These are phyloP conservation scores for Melanostoma scalare DNA, from an alignment of 2,888 invertebrate species.

Conservation along the genomic window DNA sequence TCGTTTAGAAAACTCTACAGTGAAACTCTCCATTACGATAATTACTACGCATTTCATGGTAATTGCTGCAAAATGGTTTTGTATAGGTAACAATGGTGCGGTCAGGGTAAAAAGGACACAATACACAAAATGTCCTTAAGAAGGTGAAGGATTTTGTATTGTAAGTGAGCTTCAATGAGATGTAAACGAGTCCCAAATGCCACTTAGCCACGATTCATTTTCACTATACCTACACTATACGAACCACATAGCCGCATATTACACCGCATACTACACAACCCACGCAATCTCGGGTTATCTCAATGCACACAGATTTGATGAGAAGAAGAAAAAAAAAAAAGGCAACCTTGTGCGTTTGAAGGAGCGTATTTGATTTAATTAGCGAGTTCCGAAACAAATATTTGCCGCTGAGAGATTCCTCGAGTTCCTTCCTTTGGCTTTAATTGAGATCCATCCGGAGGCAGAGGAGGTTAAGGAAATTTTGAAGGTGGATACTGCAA, in stretches of 20 bases:
- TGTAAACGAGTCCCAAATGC: constrained; percentile 17
- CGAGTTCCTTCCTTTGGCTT: constrained; percentile 37
- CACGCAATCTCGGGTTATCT: background rate
- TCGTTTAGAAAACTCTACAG: constrained; percentile 57
- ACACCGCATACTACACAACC: background rate
- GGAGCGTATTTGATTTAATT: constrained; percentile 66
- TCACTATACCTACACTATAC: constrained; percentile 15
- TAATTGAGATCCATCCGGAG: constrained; percentile 63
- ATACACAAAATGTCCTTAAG: constrained; percentile 51
- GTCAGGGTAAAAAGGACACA: constrained; percentile 51
- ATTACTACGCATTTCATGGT: constrained; percentile 61
- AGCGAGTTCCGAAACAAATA: constrained; percentile 70
- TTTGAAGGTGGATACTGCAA: constrained; percentile 12
- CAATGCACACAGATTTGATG: background rate
- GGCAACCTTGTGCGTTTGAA: constrained; percentile 4
- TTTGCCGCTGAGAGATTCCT: constrained; percentile 50
- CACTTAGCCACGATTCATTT: constrained; percentile 17
- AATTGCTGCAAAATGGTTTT: constrained; percentile 39
- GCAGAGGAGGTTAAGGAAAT: background rate
- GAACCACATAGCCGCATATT: background rate
- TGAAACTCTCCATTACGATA: constrained; percentile 63
- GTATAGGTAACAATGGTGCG: constrained; percentile 13
- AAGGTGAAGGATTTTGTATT: constrained; percentile 29
- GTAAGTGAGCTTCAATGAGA: constrained; percentile 8
- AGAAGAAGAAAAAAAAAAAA: background rate